Evolutionary conservation across 2,888 invertebrate species (phyloP).

Genomic region (Horisme vitalbata): DNA sequence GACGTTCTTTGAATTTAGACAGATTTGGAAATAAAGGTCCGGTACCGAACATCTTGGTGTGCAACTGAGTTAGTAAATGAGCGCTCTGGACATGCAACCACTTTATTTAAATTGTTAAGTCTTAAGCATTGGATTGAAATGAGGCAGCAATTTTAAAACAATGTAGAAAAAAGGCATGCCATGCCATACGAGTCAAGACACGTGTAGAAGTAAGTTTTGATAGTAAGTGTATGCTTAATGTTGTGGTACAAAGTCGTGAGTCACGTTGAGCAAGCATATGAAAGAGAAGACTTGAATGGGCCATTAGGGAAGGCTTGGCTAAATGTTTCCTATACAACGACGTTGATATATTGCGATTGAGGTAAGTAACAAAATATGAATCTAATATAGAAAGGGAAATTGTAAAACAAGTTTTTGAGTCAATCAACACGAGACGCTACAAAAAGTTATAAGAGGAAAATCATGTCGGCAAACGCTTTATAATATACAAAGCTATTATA

Average conservation of each 20-base stretch:
- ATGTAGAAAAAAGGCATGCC: constrained; percentile 3
- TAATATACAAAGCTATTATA: too few species aligned
- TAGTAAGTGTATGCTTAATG: constrained; percentile 39
- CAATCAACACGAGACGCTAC: constrained; percentile 3
- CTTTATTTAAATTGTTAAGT: constrained; percentile 16
- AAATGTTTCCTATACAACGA: constrained; percentile 52
- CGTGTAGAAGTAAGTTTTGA: constrained; percentile 29
- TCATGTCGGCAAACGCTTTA: too few species aligned
- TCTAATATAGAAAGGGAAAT: constrained; percentile 42
- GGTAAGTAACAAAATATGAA: constrained; percentile 42
- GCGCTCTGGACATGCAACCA: too few species aligned
- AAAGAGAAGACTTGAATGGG: constrained; percentile 64
- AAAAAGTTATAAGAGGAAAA: neutral
- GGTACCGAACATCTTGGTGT: too few species aligned
- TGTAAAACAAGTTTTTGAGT: constrained; percentile 22
- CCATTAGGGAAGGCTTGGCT: constrained; percentile 59
- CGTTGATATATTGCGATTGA: constrained; percentile 52
- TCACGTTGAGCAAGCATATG: constrained; percentile 50
- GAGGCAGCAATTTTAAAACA: constrained; percentile 11
- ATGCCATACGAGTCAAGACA: constrained; percentile 13
- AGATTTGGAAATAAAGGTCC: too few species aligned
- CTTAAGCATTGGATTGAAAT: constrained; percentile 15
- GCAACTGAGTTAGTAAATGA: too few species aligned
- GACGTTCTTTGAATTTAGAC: too few species aligned
- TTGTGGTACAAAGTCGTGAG: constrained; percentile 49